Evolutionary conservation across 2,797 vertebrate genomes (phyloP).

Genomic region (Pelochelys cantorii): DNA sequence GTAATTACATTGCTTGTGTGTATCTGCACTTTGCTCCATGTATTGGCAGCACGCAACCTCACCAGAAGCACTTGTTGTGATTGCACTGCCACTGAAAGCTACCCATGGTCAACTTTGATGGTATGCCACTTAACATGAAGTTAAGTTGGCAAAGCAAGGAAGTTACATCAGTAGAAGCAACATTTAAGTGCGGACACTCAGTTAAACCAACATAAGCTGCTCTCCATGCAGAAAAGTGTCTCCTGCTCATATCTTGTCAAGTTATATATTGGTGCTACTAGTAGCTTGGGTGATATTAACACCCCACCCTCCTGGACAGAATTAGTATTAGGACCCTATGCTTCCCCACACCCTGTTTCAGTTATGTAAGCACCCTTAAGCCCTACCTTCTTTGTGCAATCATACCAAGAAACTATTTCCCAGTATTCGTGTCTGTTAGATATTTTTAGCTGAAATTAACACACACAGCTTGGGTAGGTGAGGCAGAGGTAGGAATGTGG

Average conservation of each 20-base stretch:
- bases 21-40: not conserved
- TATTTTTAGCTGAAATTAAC: conserved; percentile 77
- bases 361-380: conserved; percentile 20
- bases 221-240: conserved; percentile 24
- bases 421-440: conserved; percentile 37
- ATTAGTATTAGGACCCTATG: not conserved
- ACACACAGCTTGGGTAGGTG: conserved; percentile 78
- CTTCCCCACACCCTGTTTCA: conserved; percentile 49
- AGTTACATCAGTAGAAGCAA: not conserved
- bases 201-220: not conserved
- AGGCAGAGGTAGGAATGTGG: conserved; percentile 75
- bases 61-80: not conserved
- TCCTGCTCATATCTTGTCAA: not conserved
- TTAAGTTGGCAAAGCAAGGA: not conserved
- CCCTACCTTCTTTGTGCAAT: not conserved
- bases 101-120: not conserved
- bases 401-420: conserved; percentile 55
- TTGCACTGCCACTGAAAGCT: not conserved
- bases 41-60: not conserved
- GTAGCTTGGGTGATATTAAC: conserved; percentile 1
- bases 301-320: conserved; percentile 17
- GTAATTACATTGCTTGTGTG: not conserved
- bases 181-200: not conserved
- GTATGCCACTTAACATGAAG: not conserved
- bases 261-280: not conserved